Base-by-base conservation (phyloP, 2,888 invertebrate species). In the Coleophora flavipennella region DNA sequence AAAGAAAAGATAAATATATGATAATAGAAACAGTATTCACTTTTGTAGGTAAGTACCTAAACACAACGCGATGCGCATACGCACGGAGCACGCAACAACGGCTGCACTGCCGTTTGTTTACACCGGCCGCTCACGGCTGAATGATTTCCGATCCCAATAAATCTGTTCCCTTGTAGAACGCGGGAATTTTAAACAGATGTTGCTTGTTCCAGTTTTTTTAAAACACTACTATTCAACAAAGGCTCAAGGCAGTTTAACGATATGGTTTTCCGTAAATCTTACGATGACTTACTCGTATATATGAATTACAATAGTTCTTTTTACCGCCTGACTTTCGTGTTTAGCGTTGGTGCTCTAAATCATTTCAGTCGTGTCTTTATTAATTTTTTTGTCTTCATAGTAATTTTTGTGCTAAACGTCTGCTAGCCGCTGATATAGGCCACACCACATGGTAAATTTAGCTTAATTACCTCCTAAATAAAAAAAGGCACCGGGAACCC, bases 131-230 rank as follows among this genome's bases (percentile, higher is more conserved):
- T n/a, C n/a, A 52, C 59, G 28, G 8, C 20, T 20, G 57, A 69
- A 66, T 67, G 67, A 73, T 78, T 75, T 71, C 71, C 70, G 67
- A 68, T 60, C 46, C 55, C 60, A 67, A 72, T 75, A 75, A 75
- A 76, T 66, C 59, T 12, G 9, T 61, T 53, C 57, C 62, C 49
- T 48, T 57, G 50, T 51, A 54, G 51, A 59, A 52, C 62, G 58
- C 65, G 58, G 56, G 63, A 58, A 62, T 59, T 64, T 55, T 49
- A 57, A 71, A 67, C 74, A 74, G 70, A 71, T 62, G 71, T 62
- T 67, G 57, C 55, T 56, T 52, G 68, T 65, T 62, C 61, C 53
- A 59, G 54, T 58, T 65, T 62, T n/a, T 63, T 59, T 57, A 56
- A 65, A 67, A 63, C 54, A 53, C 53, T 51, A 56, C 58, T 56